Conservation (phyloP, 2,797 vertebrate species). For the Picus viridis region DNA sequence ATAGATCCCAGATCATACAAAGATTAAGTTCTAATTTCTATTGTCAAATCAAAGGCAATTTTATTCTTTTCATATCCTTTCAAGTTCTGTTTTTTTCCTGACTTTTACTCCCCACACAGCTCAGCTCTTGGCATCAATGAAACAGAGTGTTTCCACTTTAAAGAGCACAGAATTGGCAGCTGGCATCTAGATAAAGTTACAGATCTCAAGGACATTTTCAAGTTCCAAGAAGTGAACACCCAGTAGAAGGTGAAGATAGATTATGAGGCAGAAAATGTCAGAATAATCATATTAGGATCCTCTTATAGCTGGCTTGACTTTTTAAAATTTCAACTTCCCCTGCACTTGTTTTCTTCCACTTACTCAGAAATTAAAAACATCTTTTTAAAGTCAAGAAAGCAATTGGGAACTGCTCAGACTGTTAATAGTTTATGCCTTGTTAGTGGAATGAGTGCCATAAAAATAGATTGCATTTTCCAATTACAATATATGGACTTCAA, state of each 20-base stretch:
- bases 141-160: slow-evolving; percentile 9
- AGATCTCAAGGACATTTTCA: slow-evolving; percentile 47
- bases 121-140: slow-evolving; percentile 18
- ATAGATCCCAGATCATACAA: not conserved
- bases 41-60: slow-evolving; percentile 16
- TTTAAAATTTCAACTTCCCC: not conserved
- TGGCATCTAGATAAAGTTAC: slow-evolving; percentile 16
- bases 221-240: slow-evolving; percentile 8
- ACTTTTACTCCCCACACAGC: not conserved
- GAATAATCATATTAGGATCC: not conserved
- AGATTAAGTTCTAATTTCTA: not conserved
- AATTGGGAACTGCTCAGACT: not conserved
- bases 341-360: not conserved
- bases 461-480: not conserved
- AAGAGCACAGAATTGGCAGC: slow-evolving; percentile 15
- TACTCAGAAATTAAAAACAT: not conserved
- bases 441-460: not conserved
- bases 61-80: slow-evolving; percentile 19
- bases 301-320: not conserved
- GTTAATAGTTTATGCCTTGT: not conserved
- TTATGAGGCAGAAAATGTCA: slow-evolving; percentile 23
- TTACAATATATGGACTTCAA: not conserved
- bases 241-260: not conserved
- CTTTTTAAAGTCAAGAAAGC: not conserved
- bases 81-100: not conserved